Conservation (phyloP, 1,140 invertebrate species). For the Pissodes strobi region DNA sequence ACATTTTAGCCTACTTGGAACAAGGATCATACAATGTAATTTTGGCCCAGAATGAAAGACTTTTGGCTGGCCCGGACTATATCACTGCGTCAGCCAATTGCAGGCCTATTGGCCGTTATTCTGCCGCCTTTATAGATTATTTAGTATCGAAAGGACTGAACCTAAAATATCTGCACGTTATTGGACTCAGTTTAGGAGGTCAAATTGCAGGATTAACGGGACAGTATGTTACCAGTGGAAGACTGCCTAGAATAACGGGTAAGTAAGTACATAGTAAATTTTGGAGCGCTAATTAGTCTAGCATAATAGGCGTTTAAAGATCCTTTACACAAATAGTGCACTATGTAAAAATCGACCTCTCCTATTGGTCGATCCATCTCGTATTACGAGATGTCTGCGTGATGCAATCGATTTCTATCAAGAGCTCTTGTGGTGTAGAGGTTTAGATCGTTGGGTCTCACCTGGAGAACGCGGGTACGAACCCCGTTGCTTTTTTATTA, state of each 20-base stretch:
- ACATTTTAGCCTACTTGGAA: slow-evolving; percentile 53
- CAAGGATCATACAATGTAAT: slow-evolving; percentile 58
- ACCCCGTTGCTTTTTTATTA: too few species aligned
- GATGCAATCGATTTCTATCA: too few species aligned
- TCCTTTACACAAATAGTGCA: too few species aligned
- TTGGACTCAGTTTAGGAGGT: slow-evolving; percentile 61
- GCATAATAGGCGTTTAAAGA: too few species aligned
- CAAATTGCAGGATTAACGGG: slow-evolving; percentile 42
- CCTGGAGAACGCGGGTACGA: too few species aligned
- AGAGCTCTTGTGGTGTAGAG: too few species aligned
- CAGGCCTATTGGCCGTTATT: slow-evolving; percentile 56
- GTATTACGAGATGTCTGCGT: too few species aligned
- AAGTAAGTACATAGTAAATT: too few species aligned
- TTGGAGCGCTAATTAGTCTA: background rate
- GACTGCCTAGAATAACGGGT: slow-evolving; percentile 52
- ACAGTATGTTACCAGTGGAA: slow-evolving; percentile 39
- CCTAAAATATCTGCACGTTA: slow-evolving; percentile 45
- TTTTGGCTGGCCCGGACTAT: slow-evolving; percentile 59
- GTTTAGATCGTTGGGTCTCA: too few species aligned
- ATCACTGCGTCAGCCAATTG: slow-evolving; percentile 57
- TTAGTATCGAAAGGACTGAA: slow-evolving; percentile 51
- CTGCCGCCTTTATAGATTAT: slow-evolving; percentile 57
- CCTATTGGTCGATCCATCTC: too few species aligned
- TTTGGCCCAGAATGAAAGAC: slow-evolving; percentile 53
- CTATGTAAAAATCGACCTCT: too few species aligned